Evolutionary conservation across 2,113 vertebrate species (phyloP), one percentile per base, ranked within the genome.

Genomic region (Macrotus californicus): DNA sequence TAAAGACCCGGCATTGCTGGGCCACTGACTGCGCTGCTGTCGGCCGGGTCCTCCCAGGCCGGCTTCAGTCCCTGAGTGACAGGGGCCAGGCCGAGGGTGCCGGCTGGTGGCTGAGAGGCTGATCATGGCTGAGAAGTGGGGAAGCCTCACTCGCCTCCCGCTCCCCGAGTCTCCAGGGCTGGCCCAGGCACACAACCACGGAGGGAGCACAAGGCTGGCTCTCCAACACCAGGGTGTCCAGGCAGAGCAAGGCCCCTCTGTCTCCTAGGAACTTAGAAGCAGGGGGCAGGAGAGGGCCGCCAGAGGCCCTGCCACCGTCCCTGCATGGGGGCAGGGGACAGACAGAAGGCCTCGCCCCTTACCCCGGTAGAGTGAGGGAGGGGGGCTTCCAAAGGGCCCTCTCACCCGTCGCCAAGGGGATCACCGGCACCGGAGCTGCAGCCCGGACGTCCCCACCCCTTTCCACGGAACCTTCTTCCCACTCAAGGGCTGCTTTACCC

Each of bases 121-220:
- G 0, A 15, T 36, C 34, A 4, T 9, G 36, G 88, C 52, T 24
- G 18, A 22, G 48, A 59, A 48, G 14, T 56, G 36, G 66, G 41
- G 46, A 24, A 0, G 2, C 24, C 48, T 22, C 1, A 0, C 4
- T 10, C 0, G 0, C 22, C 52, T 46, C 29, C 79, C 34, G 1
- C 19, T 21, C 39, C 7, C 1, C 61, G 29, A 10, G 21, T 56
- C 48, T 72, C 85, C 67, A 0, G 46, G 89, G 54, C 50, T 19
- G 64, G n/a, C 22, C 48, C 77, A 89, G 86, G 26, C 10, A n/a
- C 3, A 16, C 15, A 16, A 8, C 56, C 41, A 0, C 1, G 0
- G 16, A 8, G 7, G 72, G 48, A 46, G 36, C 5, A n/a, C 59
- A 4, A 22, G 29, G 36, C 34, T 2, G 24, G 39, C 46, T 54